Conservation (phyloP, 2,888 invertebrate genomes). For the Diplazon laetatorius region DNA sequence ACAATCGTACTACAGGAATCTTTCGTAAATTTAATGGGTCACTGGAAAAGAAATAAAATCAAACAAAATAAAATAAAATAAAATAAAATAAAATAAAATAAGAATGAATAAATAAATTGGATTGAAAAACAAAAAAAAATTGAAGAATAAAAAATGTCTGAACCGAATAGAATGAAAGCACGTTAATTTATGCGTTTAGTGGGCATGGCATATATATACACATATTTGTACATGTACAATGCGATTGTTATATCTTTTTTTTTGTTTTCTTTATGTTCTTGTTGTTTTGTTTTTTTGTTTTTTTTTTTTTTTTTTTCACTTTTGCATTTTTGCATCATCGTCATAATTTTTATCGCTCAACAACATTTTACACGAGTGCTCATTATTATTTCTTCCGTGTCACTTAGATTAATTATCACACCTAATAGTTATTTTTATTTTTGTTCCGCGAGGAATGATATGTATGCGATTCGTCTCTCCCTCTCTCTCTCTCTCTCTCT, state of each 20-base stretch:
- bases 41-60: too few species aligned
- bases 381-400: conserved; percentile 55
- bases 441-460: conserved; percentile 81
- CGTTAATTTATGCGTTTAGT: conserved; percentile 58
- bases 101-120: too few species aligned
- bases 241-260: conserved; percentile 55
- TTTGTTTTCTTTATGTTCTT: too few species aligned
- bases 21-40: too few species aligned
- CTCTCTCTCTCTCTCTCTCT: conserved; percentile 19
- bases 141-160: neutral
- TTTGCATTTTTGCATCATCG: too few species aligned
- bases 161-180: conserved; percentile 33
- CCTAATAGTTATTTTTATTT: conserved; percentile 73
- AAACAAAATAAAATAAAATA: too few species aligned
- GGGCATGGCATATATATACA: conserved; percentile 66
- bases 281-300: too few species aligned
- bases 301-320: too few species aligned
- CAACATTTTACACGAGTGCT: conserved; percentile 52
- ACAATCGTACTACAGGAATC: too few species aligned
- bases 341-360: conserved; percentile 62
- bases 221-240: conserved; percentile 67
- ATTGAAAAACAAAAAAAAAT: too few species aligned
- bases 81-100: too few species aligned
- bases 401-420: conserved; percentile 72
- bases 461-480: conserved; percentile 76